Conservation (phyloP, 2,888 invertebrate genomes). For the Patella caerulea region DNA sequence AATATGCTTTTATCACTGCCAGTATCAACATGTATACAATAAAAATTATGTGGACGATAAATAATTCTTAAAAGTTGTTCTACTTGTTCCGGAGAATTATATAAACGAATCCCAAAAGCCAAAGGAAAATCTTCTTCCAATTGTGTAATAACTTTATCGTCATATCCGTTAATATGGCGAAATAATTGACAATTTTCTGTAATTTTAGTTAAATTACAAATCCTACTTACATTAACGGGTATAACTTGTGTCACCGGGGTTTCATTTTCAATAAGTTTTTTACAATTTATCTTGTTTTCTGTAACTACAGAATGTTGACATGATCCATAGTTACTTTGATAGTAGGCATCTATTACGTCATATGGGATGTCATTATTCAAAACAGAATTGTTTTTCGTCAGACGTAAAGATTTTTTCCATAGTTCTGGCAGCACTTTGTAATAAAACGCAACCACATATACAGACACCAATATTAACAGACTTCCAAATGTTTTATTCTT, state of each 20-base stretch:
- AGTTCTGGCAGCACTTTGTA: no score
- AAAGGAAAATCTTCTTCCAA: conserved; percentile 56
- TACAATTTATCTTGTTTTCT: background rate
- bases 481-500: no score
- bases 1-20: no score
- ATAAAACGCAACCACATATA: no score
- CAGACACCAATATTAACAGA: no score
- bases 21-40: conserved; percentile 67
- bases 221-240: background rate
- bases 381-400: no score
- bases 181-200: conserved; percentile 22
- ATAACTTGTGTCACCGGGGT: no score
- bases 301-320: background rate
- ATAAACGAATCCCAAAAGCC: conserved; percentile 58
- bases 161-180: conserved; percentile 37
- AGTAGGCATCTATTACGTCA: background rate
- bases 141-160: conserved; percentile 29
- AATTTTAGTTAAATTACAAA: conserved; percentile 31
- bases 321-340: background rate
- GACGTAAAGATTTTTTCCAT: no score
- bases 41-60: conserved; percentile 65
- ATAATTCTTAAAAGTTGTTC: conserved; percentile 60
- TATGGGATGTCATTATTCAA: no score
- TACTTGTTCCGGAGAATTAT: conserved; percentile 50
- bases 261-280: background rate